phyloP scores from a whole-genome alignment of 2,113 vertebrate genomes.

The Cololabis saira region DNA sequence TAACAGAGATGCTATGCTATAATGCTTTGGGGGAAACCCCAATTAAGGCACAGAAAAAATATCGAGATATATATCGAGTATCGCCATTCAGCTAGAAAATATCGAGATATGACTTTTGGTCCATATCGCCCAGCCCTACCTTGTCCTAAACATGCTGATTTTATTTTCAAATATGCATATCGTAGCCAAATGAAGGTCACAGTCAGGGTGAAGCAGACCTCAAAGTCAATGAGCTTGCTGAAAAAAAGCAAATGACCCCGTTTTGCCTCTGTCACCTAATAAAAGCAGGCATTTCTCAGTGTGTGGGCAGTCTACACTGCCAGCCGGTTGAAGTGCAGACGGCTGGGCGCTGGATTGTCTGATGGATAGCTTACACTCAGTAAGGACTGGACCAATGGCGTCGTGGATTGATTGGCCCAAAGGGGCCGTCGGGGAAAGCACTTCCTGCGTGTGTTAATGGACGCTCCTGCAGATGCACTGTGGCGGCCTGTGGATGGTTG shows the following conservation, averaged over 20 bases:
- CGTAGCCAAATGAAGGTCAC: constrained; percentile 51
- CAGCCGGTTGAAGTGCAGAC: constrained; percentile 67
- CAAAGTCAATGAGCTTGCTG: constrained; percentile 39
- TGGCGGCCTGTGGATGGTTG: constrained; percentile 64
- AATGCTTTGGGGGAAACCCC: too few relatives aligned
- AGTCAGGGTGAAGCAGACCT: constrained; percentile 14
- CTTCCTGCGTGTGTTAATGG: constrained; percentile 80
- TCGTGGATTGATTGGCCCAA: constrained; percentile 75
- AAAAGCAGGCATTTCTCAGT: constrained; percentile 42
- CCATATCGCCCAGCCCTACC: too few relatives aligned
- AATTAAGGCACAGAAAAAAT: too few relatives aligned
- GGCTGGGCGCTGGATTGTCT: constrained; percentile 67
- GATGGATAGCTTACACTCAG: constrained; percentile 71
- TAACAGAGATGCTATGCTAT: too few relatives aligned
- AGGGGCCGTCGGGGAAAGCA: constrained; percentile 70
- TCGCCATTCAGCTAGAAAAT: too few relatives aligned
- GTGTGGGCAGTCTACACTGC: constrained; percentile 63
- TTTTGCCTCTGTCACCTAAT: constrained; percentile 61
- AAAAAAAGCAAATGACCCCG: constrained; percentile 42
- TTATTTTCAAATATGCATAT: constrained; percentile 24
- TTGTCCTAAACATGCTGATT: constrained; percentile 34
- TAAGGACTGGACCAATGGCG: constrained; percentile 70
- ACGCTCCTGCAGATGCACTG: constrained; percentile 65
- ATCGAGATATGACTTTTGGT: too few relatives aligned
- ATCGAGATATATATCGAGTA: too few relatives aligned